A percentile compares a stretch with the other conserved stretches of the same genome.
These are phyloP conservation scores for Philonicus albiceps DNA, from an alignment of 2,888 invertebrate genomes.

Conservation along the genomic window DNA sequence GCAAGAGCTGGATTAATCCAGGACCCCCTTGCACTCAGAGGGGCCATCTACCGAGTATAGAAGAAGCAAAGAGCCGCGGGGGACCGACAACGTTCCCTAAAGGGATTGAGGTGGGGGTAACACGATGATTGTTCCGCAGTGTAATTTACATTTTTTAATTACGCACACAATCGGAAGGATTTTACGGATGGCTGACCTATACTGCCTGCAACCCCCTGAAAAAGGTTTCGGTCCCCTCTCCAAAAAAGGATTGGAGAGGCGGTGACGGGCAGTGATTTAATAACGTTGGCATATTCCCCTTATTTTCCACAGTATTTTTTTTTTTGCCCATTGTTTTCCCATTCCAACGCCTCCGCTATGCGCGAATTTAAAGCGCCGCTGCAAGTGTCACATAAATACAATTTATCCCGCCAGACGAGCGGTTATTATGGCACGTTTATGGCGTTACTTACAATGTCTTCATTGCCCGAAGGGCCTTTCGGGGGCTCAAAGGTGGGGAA, in stretches of 20 bases:
- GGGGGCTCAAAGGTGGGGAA: background rate
- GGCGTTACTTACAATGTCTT: slow-evolving; percentile 33
- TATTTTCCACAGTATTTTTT: background rate
- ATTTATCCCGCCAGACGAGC: slow-evolving; percentile 35
- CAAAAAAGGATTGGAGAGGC: background rate
- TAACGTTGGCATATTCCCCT: background rate
- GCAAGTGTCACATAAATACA: slow-evolving; percentile 39
- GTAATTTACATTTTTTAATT: slow-evolving; percentile 35
- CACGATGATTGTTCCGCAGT: background rate
- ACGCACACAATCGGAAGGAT: slow-evolving; percentile 1
- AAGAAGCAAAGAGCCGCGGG: background rate
- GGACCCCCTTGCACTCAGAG: background rate
- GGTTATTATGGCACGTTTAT: slow-evolving; percentile 30
- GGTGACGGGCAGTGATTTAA: background rate
- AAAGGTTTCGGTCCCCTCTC: background rate
- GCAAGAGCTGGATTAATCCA: background rate
- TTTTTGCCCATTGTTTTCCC: background rate
- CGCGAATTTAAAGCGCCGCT: slow-evolving; percentile 11
- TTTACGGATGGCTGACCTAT: background rate
- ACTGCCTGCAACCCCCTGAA: background rate
- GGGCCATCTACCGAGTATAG: background rate
- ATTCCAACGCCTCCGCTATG: background rate
- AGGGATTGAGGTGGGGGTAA: background rate
- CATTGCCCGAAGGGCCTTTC: background rate
- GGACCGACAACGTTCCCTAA: too few species aligned